Base-by-base conservation (phyloP, 1,140 invertebrate genomes). In the Telenomus remus region DNA sequence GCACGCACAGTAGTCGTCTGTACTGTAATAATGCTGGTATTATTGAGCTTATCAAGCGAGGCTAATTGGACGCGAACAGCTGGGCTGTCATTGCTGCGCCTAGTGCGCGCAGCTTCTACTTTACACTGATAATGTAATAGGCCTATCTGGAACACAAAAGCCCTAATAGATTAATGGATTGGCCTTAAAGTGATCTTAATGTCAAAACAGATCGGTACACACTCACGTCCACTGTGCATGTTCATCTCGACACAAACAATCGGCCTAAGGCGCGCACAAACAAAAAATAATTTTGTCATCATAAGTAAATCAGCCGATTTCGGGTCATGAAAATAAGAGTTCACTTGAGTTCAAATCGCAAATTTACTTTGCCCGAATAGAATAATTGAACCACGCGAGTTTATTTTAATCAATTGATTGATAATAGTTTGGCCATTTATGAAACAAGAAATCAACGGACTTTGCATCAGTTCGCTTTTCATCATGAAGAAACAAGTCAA, bases 61-160 rank as follows among this genome's bases (percentile, higher is more conserved):
- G 85, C 85, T 88, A 87, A 88, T 87, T 88, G 86, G 80, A 87
- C 76, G 80, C 82, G 82, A 87, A 87, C 86, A 87, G 86, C 85
- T 87, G 86, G 84, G 61, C 71, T 69, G 80, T 70, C 80, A 71
- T 81, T 79, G 63, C 68, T 76, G 71, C 61, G 61, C 69, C 73
- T 80, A 79, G 70, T 27, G 19, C 64, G 73, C 81, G 68, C 57
- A 64, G 79, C 76, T 79, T 82, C 80, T 82, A 82, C 82, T 85
- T 84, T 82, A 82, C 83, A 80, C 81, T 86, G 83, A 87, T 87
- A 86, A 86, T 86, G 82, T 86, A 85, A 87, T 86, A 80, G 82
- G 80, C 80, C 82, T 86, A 86, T 86, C 80, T 82, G 47, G 79
- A 81, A 81, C 80, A 87, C 84, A 85, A 86, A 85, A 86, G 85